These are phyloP conservation scores for Erythrocercus mccallii DNA, from an alignment of 2,113 vertebrate species.

Conservation along the genomic window DNA sequence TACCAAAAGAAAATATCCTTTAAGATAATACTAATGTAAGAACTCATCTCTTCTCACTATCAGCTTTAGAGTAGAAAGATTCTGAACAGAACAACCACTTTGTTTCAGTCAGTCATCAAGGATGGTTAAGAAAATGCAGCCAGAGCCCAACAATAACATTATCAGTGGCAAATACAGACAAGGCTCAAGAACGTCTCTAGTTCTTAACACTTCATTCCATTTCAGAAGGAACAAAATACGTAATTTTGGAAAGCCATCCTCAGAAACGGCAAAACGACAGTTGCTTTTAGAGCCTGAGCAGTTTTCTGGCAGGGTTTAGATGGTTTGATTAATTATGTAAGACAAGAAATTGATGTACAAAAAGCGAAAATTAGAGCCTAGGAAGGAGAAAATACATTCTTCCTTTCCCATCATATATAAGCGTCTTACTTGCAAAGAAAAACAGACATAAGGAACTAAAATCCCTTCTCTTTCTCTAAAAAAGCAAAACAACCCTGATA, in stretches of 20 bases:
- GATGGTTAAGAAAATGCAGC: background rate
- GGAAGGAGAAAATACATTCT: background rate
- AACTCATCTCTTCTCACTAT: background rate
- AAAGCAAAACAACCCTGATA: background rate
- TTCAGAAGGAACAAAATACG: fast-evolving
- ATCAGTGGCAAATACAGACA: background rate
- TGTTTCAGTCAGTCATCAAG: background rate
- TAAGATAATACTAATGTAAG: background rate
- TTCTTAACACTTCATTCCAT: background rate
- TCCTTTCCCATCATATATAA: background rate
- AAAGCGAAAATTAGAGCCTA: background rate
- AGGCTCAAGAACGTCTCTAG: background rate
- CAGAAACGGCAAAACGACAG: background rate
- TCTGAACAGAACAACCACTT: background rate
- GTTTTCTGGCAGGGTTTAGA: background rate
- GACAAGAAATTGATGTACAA: background rate
- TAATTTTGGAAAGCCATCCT: background rate
- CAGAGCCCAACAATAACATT: background rate
- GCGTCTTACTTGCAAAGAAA: background rate
- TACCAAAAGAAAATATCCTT: background rate
- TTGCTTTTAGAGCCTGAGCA: background rate
- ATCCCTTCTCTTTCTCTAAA: background rate
- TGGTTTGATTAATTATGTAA: background rate
- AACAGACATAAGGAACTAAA: background rate
- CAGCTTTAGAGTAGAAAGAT: background rate